Base-by-base conservation (phyloP, 2,113 vertebrate species). In the Pluvialis apricaria region DNA sequence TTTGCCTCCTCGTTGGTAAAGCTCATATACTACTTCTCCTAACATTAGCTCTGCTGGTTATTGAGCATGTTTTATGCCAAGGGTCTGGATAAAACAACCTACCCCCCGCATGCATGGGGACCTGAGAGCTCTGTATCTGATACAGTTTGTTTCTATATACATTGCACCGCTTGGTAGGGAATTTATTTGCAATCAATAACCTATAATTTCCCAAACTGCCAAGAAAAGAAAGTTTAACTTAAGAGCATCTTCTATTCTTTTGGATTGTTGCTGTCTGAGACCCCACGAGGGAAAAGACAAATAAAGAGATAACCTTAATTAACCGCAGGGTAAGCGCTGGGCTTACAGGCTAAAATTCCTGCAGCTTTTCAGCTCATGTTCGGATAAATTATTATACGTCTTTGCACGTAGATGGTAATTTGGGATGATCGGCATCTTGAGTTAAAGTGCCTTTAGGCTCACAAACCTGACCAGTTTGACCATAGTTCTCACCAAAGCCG, bases 291-390 rank as follows among this genome's bases (percentile, higher is more conserved):
- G 79, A 86, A 68, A 90, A 91, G 16, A 52, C 76, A 83, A 93
- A 95, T 90, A 60, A 83, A 84, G 88, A 81, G 17, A 77, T 64
- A 90, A 75, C n/a, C 65, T 92, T 97, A 94, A 96, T 97, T 93
- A 96, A 94, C 76, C 4, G 4, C 85, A 81, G 71, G 57, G 24
- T 88, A 90, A 93, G 29, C 3, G 0, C 47, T 55, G 69, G 69
- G 75, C 72, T 92, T 88, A 51, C 4, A 38, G 64, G 29, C 55
- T 96, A n/a, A 51, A 72, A 88, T 66, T 95, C 82, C 76, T 86
- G 57, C 66, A 92, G 73, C 70, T 94, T 92, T 82, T 60, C 78
- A 93, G 79, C 32, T 77, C 40, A 15, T 1, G 5, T 28, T 81
- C 0, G 0, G 64, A 22, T 40, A 85, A 94, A 82, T 82, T 71